Percentiles rank a stretch among this genome's conserved stretches.
These are phyloP conservation scores for Crotalus helleri DNA, from an alignment of 2,113 vertebrate species.

Conservation along the genomic window DNA sequence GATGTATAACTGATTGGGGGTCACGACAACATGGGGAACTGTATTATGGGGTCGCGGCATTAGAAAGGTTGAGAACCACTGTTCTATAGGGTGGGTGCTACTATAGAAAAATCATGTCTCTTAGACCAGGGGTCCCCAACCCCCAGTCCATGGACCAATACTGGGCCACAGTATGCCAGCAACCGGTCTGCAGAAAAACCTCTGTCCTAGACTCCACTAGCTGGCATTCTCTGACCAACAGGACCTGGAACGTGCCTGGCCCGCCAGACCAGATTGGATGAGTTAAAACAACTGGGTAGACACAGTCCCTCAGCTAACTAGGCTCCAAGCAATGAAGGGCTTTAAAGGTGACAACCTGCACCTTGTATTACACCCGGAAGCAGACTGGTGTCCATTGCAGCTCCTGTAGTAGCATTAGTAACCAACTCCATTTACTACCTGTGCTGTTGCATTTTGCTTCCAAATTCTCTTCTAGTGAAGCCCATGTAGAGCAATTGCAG, in stretches of 20 bases:
- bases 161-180: too few species aligned
- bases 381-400: not conserved
- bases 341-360: not conserved
- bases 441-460: not conserved
- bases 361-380: not conserved
- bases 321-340: not conserved
- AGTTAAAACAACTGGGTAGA: not conserved
- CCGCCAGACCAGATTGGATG: not conserved
- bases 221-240: not conserved
- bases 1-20: too few species aligned
- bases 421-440: not conserved
- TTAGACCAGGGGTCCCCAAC: too few species aligned
- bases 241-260: not conserved
- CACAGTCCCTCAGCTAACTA: not conserved
- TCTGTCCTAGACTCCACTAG: not conserved
- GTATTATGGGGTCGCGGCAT: too few species aligned
- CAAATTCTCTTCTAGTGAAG: not conserved
- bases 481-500: not conserved
- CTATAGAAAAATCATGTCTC: not conserved
- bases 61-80: not conserved
- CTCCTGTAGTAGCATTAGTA: not conserved
- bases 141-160: too few species aligned
- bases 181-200: too few species aligned
- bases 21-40: too few species aligned
- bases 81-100: not conserved